These are phyloP conservation scores for Blastomussa wellsi DNA, from an alignment of 92 coral and sea anemone genomes.

Conservation along the genomic window DNA sequence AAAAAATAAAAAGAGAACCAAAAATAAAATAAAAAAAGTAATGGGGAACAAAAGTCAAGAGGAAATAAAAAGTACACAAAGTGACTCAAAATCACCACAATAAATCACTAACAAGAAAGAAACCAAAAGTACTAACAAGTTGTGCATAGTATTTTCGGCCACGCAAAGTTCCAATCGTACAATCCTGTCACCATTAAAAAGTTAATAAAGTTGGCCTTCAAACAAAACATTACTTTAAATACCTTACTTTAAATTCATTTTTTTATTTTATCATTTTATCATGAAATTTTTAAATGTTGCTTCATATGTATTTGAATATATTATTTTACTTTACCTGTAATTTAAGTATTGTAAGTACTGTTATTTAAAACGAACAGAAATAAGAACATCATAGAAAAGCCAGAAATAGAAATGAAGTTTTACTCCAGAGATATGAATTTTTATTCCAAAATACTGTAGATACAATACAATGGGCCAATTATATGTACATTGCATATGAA, in stretches of 20 bases:
- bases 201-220: conserved; percentile 14
- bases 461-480: not conserved
- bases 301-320: too few species aligned
- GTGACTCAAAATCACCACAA: not conserved
- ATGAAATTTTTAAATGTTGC: too few species aligned
- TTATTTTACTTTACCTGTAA: too few species aligned
- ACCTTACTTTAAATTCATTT: not conserved
- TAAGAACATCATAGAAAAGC: not conserved
- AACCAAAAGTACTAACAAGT: conserved; percentile 73
- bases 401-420: not conserved
- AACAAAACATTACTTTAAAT: not conserved
- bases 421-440: too few species aligned
- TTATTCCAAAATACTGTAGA: not conserved
- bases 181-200: conserved; percentile 34
- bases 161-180: conserved; percentile 66
- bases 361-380: not conserved
- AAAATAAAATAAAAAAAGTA: not conserved
- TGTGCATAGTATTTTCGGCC: conserved; percentile 78
- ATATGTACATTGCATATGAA: too few species aligned
- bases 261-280: not conserved
- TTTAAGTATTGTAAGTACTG: too few species aligned
- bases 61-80: not conserved
- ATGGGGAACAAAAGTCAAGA: not conserved
- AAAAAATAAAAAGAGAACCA: not conserved
- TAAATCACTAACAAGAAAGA: not conserved